Base-by-base conservation (phyloP, 35 echinoderm and acorn worm species). In the Heliocidaris tuberculata region DNA sequence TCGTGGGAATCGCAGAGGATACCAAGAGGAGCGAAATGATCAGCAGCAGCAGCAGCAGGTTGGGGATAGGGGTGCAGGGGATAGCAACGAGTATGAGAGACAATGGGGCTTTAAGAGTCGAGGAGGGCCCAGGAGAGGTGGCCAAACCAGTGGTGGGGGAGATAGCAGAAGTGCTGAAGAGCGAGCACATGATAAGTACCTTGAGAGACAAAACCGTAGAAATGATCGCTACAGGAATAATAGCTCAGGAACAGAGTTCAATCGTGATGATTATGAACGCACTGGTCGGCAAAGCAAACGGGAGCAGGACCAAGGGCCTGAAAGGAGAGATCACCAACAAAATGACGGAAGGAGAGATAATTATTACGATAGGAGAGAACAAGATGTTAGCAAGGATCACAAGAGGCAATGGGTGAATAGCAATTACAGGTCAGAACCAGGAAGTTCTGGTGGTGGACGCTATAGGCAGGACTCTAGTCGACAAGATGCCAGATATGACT, bases 241-340 rank as follows among this genome's bases (percentile, higher is more conserved):
- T 48, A 93, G 17, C 19, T 48, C 47, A 59, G 50, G 31, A 31
- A 93, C 91, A 93, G 91, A 49, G 21, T 93, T 93, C 27, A 93
- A 93, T 93, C 91, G 91, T 49, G 91, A 93, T 29, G 91, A 93
- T 59, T 93, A 93, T 93, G 91, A 93, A 48, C 91, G 91, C 29
- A 93, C 91, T 93, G 91, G 91, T 93, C 47, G 29, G 30, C 47
- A 48, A 93, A 93, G 50, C 50, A 32, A 32, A 31, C 31, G 27
- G 9, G 91, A 93, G 13, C 31, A 13, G 1, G 47, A 89, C 87
- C 32, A 89, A 5, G 87, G 87, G 31, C 24, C 0, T 32, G 87
- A 48, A 42, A 89, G 87, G 47, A 32, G 87, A 32, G 47, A 89
- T 47, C 87, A 10, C 5, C 87, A 89, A 42, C 87, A 89, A 6